phyloP scores from a whole-genome alignment of 2,113 vertebrate species.

The Rhodinocichla rosea region DNA sequence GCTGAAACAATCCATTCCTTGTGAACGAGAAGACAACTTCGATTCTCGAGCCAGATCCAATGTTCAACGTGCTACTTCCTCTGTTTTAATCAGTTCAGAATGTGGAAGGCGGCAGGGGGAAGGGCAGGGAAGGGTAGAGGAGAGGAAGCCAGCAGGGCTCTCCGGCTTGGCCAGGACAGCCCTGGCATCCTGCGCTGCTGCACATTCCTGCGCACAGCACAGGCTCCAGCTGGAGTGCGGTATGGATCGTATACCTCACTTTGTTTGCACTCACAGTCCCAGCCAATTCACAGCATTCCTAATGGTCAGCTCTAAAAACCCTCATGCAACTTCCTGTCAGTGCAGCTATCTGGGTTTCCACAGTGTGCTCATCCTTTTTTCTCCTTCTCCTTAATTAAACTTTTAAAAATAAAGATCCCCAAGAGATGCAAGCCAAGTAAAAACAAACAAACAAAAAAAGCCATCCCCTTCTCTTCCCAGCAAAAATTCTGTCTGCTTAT shows the following conservation, averaged over 20 bases:
- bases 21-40: conserved; percentile 73
- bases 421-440: not conserved
- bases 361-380: not conserved
- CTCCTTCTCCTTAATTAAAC: conserved; percentile 19
- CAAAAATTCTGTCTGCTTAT: not conserved
- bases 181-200: not conserved
- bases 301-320: not conserved
- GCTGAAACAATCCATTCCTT: conserved; percentile 81
- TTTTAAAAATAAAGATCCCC: not conserved
- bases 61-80: conserved; percentile 73
- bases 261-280: not conserved
- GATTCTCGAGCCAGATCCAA: conserved; percentile 66
- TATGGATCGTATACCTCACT: not conserved
- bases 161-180: not conserved
- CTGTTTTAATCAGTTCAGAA: conserved; percentile 71
- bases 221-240: conserved; percentile 21
- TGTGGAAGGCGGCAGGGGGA: conserved; percentile 3
- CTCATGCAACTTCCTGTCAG: conserved; percentile 45
- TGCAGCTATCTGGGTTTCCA: not conserved
- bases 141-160: not conserved
- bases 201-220: not conserved
- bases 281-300: not conserved
- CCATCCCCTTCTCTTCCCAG: not conserved
- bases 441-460: not conserved
- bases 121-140: not conserved